phyloP scores from a whole-genome alignment of 2,888 invertebrate genomes.

The Sussaba pulchella region DNA sequence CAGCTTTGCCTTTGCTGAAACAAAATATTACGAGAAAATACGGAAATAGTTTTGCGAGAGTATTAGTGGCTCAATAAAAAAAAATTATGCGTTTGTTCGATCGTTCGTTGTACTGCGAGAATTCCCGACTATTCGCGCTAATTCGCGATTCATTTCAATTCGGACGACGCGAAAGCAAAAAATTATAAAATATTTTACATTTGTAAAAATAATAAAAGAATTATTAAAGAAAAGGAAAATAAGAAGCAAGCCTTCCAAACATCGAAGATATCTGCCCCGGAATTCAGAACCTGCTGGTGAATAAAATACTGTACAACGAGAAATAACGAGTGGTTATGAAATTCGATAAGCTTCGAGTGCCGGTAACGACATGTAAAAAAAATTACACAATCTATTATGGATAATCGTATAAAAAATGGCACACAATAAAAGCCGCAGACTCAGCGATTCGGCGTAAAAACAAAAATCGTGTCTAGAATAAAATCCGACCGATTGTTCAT shows the following conservation, averaged over 20 bases:
- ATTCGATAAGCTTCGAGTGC: conserved; percentile 61
- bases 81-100: conserved; percentile 31
- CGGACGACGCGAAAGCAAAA: conserved; percentile 60
- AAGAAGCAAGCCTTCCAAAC: conserved; percentile 79
- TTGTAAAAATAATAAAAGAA: conserved; percentile 58
- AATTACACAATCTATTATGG: conserved; percentile 19
- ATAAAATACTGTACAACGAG: conserved; percentile 67
- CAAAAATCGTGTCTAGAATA: conserved; percentile 47
- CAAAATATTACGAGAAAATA: conserved; percentile 71
- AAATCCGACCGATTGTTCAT: not conserved
- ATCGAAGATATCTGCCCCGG: conserved; percentile 79
- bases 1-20: conserved; percentile 82
- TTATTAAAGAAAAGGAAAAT: conserved; percentile 40
- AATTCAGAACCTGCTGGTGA: conserved; percentile 81
- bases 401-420: conserved; percentile 39
- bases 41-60: conserved; percentile 70
- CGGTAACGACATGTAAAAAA: conserved; percentile 40
- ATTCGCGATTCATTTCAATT: conserved; percentile 39
- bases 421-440: conserved; percentile 44
- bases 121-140: conserved; percentile 16
- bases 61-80: conserved; percentile 74
- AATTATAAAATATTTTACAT: conserved; percentile 60
- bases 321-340: conserved; percentile 46
- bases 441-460: conserved; percentile 46
- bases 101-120: conserved; percentile 13